These are phyloP conservation scores for Saxidomus purpurata DNA, from an alignment of 1,140 invertebrate genomes.

Conservation along the genomic window DNA sequence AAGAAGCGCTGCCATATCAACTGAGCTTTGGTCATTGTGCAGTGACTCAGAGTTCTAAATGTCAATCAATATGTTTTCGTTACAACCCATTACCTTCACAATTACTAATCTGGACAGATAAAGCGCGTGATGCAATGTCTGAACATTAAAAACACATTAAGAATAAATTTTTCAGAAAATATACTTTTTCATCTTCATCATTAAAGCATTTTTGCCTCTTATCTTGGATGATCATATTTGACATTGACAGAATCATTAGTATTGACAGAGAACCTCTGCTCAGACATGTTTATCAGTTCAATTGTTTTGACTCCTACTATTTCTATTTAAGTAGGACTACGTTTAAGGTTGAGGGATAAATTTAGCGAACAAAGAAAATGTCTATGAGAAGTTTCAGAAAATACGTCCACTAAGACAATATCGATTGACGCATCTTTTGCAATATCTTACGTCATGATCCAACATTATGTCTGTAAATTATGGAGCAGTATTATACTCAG, in stretches of 20 bases:
- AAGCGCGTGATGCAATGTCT: neutral
- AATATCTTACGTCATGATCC: too few species aligned
- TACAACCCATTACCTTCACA: neutral
- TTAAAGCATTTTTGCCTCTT: neutral
- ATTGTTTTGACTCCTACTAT: neutral
- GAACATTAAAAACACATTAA: conserved; percentile 8
- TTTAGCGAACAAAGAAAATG: too few species aligned
- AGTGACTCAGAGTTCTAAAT: neutral
- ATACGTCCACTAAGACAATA: too few species aligned
- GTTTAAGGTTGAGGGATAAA: too few species aligned
- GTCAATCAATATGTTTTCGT: conserved; percentile 20
- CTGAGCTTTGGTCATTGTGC: neutral
- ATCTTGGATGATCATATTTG: neutral
- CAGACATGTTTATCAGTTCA: neutral
- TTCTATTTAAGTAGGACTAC: neutral
- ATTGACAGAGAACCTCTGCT: neutral
- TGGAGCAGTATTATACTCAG: too few species aligned
- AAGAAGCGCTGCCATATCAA: too few species aligned
- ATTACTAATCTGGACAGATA: neutral
- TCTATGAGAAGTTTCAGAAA: too few species aligned
- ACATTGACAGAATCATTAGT: neutral
- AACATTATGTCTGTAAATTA: too few species aligned
- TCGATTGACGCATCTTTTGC: too few species aligned
- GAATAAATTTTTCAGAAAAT: neutral
- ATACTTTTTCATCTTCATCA: neutral